These are phyloP conservation scores for Yoshiicerus persimilis DNA, from an alignment of 1,140 invertebrate species.

Conservation along the genomic window DNA sequence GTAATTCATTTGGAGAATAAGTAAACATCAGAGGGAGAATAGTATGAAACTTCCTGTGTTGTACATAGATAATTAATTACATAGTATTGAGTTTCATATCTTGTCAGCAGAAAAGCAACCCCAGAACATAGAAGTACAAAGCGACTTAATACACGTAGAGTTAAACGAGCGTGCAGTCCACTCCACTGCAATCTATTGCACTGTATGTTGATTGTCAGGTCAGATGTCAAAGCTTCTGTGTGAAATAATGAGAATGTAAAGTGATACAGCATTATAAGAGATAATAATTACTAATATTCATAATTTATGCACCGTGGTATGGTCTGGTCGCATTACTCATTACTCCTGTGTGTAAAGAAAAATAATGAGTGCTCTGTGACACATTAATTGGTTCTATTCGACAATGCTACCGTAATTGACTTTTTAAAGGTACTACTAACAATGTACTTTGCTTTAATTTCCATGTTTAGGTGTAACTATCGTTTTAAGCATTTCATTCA, in stretches of 20 bases:
- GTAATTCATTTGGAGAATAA: neutral
- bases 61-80: neutral
- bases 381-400: neutral
- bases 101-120: neutral
- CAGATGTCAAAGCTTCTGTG: neutral
- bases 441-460: neutral
- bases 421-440: neutral
- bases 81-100: neutral
- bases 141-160: neutral
- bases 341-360: neutral
- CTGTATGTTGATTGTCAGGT: neutral
- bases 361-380: neutral
- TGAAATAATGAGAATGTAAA: neutral
- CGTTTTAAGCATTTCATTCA: neutral
- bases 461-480: neutral
- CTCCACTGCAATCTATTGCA: too few species aligned
- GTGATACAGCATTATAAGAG: too few species aligned
- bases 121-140: neutral
- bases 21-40: neutral
- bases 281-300: neutral
- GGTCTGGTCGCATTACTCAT: neutral
- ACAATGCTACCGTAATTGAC: neutral
- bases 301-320: too few species aligned
- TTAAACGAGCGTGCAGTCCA: neutral
- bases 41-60: neutral